These are phyloP conservation scores for Parotia lawesii DNA, from an alignment of 2,113 vertebrate species.

Conservation along the genomic window DNA sequence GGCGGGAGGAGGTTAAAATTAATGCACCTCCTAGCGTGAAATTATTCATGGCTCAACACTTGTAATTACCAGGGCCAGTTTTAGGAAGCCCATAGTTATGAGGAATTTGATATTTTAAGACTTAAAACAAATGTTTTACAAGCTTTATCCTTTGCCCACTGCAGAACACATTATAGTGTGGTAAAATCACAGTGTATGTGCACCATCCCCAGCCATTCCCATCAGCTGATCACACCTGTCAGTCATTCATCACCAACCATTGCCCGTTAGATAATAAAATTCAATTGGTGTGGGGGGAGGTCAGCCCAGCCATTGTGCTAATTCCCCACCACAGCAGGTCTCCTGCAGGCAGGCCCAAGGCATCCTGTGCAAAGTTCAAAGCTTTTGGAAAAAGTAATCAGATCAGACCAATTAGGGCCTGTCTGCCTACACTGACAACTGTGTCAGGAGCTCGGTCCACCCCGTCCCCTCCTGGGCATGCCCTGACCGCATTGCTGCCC, in stretches of 20 bases:
- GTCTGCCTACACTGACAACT: constrained; percentile 45
- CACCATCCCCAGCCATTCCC: constrained; percentile 18
- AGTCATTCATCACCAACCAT: constrained; percentile 54
- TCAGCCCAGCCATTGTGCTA: constrained; percentile 14
- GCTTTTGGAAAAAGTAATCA: constrained; percentile 42
- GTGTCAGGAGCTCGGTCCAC: not conserved
- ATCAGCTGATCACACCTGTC: constrained; percentile 73
- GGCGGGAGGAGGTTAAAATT: constrained; percentile 35
- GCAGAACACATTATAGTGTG: constrained; percentile 51
- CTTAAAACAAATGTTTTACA: constrained; percentile 80
- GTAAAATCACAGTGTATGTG: not conserved
- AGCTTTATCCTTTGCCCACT: constrained; percentile 62
- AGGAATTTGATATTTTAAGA: constrained; percentile 84
- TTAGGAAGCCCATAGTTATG: constrained; percentile 56
- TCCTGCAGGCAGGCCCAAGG: not conserved
- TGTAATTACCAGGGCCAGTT: constrained; percentile 71
- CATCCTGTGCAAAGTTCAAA: constrained; percentile 53
- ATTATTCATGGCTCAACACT: constrained; percentile 67
- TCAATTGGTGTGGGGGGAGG: not conserved
- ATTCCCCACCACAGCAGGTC: not conserved
- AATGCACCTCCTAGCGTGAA: constrained; percentile 52
- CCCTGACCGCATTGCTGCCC: not conserved
- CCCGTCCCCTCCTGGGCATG: not conserved
- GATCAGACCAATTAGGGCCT: constrained; percentile 49
- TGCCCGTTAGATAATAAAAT: not conserved